Conservation (phyloP, 2,888 invertebrate genomes). For the Melikaiella ostensackeni region DNA sequence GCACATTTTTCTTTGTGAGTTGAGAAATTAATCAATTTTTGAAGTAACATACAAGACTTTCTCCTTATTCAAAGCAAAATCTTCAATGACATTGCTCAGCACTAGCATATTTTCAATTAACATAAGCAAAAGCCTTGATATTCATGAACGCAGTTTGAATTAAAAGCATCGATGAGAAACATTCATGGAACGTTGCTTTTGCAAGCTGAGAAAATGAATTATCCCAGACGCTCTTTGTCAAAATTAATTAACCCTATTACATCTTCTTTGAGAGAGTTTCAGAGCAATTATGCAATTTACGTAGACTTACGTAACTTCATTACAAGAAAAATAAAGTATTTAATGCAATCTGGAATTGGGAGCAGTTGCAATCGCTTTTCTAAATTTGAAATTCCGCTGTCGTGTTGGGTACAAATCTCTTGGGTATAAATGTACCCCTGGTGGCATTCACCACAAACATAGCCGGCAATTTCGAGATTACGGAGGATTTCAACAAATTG, state of each 20-base stretch:
- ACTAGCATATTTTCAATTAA: constrained; percentile 12
- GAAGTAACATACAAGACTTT: neutral
- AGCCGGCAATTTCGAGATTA: constrained; percentile 14
- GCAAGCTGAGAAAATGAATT: constrained; percentile 16
- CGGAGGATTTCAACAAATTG: constrained; percentile 36
- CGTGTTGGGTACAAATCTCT: constrained; percentile 13
- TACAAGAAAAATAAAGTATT: neutral
- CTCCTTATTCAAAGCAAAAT: neutral
- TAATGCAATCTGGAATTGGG: neutral
- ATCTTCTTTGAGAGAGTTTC: neutral
- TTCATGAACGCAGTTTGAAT: constrained; percentile 20
- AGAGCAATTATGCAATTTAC: neutral
- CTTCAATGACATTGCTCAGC: neutral
- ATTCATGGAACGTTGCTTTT: neutral
- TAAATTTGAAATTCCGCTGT: constrained; percentile 22
- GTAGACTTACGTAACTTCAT: too few relatives aligned
- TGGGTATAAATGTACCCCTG: neutral
- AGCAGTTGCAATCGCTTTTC: neutral
- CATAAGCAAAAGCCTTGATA: constrained; percentile 26
- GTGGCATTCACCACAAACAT: constrained; percentile 24
- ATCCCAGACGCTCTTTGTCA: constrained; percentile 4
- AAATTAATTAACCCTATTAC: constrained; percentile 13
- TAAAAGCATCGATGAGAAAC: constrained; percentile 35
- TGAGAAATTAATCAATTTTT: too few relatives aligned
- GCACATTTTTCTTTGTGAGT: too few relatives aligned